phyloP scores from a whole-genome alignment of 2,888 invertebrate genomes.

The Neelides folsomi region DNA sequence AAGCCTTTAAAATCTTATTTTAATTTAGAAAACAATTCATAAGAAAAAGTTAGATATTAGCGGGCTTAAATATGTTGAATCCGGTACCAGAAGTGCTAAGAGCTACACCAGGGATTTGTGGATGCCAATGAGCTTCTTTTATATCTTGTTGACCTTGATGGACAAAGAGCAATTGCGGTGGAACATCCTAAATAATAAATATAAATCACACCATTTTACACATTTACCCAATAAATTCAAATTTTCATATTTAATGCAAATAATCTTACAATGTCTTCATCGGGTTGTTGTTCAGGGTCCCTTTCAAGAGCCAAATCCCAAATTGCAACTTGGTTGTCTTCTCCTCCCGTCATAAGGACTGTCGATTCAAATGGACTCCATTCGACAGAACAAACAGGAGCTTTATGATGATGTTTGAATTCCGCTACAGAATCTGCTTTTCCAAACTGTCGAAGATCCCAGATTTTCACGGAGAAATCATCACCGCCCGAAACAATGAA shows the following conservation, averaged over 20 bases:
- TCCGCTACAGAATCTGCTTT: conserved; percentile 61
- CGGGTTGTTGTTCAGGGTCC: conserved; percentile 36
- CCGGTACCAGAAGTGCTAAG: conserved; percentile 89
- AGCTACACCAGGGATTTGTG: conserved; percentile 81
- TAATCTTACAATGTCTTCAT: conserved; percentile 41
- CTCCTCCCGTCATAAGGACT: conserved; percentile 82
- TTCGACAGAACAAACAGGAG: conserved; percentile 86
- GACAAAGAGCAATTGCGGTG: conserved; percentile 90
- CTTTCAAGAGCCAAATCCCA: conserved; percentile 70
- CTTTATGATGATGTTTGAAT: conserved; percentile 85
- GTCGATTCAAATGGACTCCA: conserved; percentile 92
- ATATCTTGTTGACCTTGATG: conserved; percentile 96
- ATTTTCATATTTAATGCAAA: too few relatives aligned
- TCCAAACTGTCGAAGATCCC: conserved; percentile 76
- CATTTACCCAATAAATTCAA: background rate
- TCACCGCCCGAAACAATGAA: conserved; percentile 91
- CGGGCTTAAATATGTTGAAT: conserved; percentile 93
- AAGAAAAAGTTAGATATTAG: conserved; percentile 60
- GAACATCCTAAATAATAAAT: conserved; percentile 50
- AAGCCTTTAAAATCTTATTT: too few relatives aligned
- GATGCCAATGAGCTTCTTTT: conserved; percentile 98
- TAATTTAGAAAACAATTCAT: too few relatives aligned
- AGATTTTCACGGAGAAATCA: conserved; percentile 83
- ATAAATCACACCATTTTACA: background rate
- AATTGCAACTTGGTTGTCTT: conserved; percentile 87